Evolutionary conservation across 2,888 invertebrate genomes (phyloP), one percentile per base, ranked within the genome.

Genomic region (Steromphala cineraria): DNA sequence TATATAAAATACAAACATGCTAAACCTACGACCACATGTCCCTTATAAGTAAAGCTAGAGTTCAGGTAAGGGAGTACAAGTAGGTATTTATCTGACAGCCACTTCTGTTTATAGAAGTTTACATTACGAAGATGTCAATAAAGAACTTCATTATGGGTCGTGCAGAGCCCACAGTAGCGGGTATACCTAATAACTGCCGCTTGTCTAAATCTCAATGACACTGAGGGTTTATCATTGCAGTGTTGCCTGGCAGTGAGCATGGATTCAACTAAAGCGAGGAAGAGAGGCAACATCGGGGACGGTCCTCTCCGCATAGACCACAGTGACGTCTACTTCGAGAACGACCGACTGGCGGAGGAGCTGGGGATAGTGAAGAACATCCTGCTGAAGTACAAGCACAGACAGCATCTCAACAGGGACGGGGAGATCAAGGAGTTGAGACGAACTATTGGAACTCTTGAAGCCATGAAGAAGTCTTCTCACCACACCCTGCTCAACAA

Each of bases 271-370:
- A 62, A 62, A 62, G 62, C 17, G 13, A 87, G 87, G 67, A 84
- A 83, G 67, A 80, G 84, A 79, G 84, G 84, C 21, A 83, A 85
- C 80, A 21, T 88, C 74, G 88, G 86, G 67, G 82, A 82, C 19
- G 62, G 62, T 53, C 81, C 87, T 2, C 75, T 88, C 19, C 71
- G 86, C 3, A 84, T 87, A 75, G 89, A 89, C 53, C 88, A 88
- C 55, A 89, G 89, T 62, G 86, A 87, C 76, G 85, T 88, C 19
- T 87, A 89, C 78, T 89, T 88, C 77, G 87, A 89, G 80, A 89
- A 89, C 82, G 89, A 88, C 24, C 75, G 83, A 46, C 85, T 89
- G 5, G 84, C 83, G 67, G 88, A 88, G 56, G 83, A 84, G 53
- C 84, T 88, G 36, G 81, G 81, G 53, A 75, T 80, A 10, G 80